Conservation (phyloP, 1,140 invertebrate species). For the Stegodyphus dumicola region DNA sequence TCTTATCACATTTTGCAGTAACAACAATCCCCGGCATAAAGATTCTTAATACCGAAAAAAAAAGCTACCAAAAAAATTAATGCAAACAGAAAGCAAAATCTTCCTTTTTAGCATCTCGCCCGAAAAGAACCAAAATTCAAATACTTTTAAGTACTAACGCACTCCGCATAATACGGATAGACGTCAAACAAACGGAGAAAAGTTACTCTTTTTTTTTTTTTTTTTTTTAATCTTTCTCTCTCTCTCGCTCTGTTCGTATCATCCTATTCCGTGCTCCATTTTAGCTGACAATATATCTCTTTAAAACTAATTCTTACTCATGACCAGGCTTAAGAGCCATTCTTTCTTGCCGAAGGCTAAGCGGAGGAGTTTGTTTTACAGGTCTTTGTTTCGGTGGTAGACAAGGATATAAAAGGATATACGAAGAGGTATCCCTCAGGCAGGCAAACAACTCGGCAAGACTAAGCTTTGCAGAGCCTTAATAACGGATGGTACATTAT, state of each 20-base stretch:
- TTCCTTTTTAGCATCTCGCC: not conserved
- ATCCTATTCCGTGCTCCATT: not conserved
- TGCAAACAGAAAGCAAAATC: not conserved
- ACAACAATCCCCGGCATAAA: not conserved
- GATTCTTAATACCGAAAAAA: not conserved
- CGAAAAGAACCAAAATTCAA: slow-evolving; percentile 13
- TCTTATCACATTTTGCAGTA: too few species aligned
- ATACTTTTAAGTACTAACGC: slow-evolving; percentile 28
- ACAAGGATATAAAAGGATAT: slow-evolving; percentile 6
- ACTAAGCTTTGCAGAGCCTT: not conserved
- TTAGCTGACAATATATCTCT: not conserved
- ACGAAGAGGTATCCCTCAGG: not conserved
- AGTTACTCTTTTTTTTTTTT: not conserved
- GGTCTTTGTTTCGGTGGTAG: slow-evolving; percentile 23
- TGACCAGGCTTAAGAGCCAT: not conserved
- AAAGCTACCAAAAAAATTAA: not conserved
- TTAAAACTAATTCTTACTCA: slow-evolving; percentile 48
- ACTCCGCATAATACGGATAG: slow-evolving; percentile 5
- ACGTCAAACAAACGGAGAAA: slow-evolving; percentile 46
- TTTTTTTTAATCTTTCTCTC: slow-evolving; percentile 21
- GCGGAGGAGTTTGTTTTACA: slow-evolving; percentile 51
- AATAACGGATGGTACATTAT: slow-evolving; percentile 31
- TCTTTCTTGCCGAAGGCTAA: not conserved
- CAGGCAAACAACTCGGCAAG: slow-evolving; percentile 25
- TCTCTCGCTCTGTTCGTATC: not conserved